Evolutionary conservation across 2,797 vertebrate genomes (phyloP).

Genomic region (Buphagus erythrorhynchus): DNA sequence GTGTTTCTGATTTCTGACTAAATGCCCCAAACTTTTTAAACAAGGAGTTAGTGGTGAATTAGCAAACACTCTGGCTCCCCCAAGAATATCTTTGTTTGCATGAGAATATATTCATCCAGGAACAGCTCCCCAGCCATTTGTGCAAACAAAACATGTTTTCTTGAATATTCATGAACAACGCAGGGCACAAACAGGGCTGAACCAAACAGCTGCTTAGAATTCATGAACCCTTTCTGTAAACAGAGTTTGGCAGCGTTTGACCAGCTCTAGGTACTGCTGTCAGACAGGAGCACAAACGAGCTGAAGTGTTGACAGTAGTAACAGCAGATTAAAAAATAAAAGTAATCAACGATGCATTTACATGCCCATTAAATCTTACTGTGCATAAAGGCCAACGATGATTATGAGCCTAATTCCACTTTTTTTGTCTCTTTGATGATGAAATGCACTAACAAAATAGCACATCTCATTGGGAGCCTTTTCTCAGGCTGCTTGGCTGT

Average conservation of each 20-base stretch:
- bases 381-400: neutral
- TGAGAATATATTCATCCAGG: constrained; percentile 4
- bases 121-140: constrained; percentile 42
- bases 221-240: neutral
- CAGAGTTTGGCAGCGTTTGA: neutral
- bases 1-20: neutral
- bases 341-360: neutral
- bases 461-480: neutral
- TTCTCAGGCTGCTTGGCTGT: neutral
- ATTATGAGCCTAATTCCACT: neutral
- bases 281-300: neutral
- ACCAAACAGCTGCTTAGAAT: constrained; percentile 52
- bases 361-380: neutral
- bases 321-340: neutral
- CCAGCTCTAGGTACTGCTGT: constrained; percentile 17
- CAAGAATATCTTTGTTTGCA: constrained; percentile 18
- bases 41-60: neutral
- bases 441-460: neutral
- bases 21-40: neutral
- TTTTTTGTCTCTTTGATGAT: neutral
- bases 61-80: neutral
- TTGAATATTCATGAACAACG: constrained; percentile 63
- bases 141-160: constrained; percentile 37
- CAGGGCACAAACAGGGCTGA: constrained; percentile 9
- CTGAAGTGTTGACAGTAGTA: neutral